phyloP scores from a whole-genome alignment of 1,140 invertebrate genomes.

The Hyphantria cunea region DNA sequence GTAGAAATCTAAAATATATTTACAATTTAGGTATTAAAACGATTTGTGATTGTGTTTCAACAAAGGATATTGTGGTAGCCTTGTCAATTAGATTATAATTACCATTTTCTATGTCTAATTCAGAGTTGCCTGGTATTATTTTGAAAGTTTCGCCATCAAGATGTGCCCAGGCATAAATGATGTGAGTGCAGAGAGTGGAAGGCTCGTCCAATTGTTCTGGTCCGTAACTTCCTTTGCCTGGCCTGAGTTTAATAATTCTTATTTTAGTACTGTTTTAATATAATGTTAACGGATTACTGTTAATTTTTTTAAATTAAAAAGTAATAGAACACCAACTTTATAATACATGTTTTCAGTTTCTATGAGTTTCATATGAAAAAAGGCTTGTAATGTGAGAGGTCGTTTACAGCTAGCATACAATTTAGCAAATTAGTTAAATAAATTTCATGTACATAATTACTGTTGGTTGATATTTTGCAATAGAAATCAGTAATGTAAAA shows the following conservation, averaged over 20 bases:
- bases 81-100: conserved; percentile 33
- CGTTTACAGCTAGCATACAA: no score
- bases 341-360: no score
- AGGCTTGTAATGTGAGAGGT: no score
- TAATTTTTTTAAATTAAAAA: no score
- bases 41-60: background rate
- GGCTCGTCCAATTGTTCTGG: conserved; percentile 87
- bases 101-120: conserved; percentile 87
- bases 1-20: conserved; percentile 83
- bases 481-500: no score
- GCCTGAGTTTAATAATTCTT: conserved; percentile 1
- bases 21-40: background rate
- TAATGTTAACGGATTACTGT: no score
- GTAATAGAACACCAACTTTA: no score
- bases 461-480: no score
- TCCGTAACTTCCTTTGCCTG: conserved; percentile 84
- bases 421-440: no score
- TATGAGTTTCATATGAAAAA: no score
- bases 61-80: conserved; percentile 6
- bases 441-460: no score
- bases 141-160: conserved; percentile 82
- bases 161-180: conserved; percentile 88
- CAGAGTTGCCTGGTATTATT: conserved; percentile 84
- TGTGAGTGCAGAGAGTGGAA: conserved; percentile 86
- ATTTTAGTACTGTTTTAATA: no score